A percentile compares a stretch with the other conserved stretches of the same genome.
These are phyloP conservation scores for Trileptium ribeirensis DNA, from an alignment of 2,888 invertebrate genomes.

Conservation along the genomic window DNA sequence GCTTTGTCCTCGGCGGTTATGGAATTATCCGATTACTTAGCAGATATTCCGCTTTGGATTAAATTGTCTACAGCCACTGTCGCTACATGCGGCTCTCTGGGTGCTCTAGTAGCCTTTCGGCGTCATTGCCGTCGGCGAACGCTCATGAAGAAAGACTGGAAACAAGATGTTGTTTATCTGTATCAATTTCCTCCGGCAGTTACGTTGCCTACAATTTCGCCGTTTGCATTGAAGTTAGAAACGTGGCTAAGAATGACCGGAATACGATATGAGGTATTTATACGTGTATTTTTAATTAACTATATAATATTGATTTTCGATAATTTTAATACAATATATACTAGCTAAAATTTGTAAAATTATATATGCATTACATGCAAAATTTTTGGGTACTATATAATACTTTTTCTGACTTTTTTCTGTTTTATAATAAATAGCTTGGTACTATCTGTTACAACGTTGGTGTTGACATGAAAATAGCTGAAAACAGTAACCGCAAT, in stretches of 20 bases:
- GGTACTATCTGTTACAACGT: no score
- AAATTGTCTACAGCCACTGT: background rate
- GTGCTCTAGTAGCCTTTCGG: background rate
- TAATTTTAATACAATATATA: no score
- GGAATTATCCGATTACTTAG: background rate
- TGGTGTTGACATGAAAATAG: no score
- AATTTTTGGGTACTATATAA: no score
- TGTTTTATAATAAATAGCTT: no score
- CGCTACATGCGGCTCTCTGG: background rate
- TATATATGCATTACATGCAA: no score
- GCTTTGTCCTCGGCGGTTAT: no score
- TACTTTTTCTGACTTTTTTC: no score
- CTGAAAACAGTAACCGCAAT: no score
- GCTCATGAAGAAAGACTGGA: conserved; percentile 73
- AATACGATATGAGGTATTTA: conserved; percentile 85
- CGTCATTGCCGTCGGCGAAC: background rate
- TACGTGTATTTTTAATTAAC: no score
- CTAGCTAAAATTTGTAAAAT: no score
- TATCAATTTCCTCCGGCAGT: conserved; percentile 86
- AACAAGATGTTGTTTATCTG: conserved; percentile 82
- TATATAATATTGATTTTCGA: no score
- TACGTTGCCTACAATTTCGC: conserved; percentile 76
- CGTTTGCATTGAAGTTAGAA: conserved; percentile 87
- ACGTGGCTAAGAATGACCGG: conserved; percentile 83
- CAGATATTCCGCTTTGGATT: background rate